Base-by-base conservation (phyloP, 2,888 invertebrate species). In the Eledona agricola region DNA sequence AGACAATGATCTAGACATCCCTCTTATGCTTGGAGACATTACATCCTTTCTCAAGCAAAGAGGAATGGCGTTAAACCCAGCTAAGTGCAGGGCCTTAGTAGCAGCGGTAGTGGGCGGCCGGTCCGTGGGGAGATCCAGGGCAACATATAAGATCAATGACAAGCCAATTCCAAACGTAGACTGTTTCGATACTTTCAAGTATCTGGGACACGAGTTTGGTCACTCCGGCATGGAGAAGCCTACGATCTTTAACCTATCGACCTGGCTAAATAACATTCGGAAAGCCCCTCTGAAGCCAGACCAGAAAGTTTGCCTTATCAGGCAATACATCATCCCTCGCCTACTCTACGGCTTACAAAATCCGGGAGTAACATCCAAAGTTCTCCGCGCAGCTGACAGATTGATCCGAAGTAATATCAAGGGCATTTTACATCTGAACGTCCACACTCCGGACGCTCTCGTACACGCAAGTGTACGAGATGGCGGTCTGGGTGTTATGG, bases 221-320 rank as follows among this genome's bases (percentile, higher is more conserved):
- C 23, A 40, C 3, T 34, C 51, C 2, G 62, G 62, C 1, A 43
- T 55, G 0, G 20, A 17, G 1, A 57, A 58, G 32, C 62, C 60
- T 0, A 34, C 29, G 7, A 12, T 57, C 3, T 25, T 35, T 4
- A 12, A 51, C 47, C 42, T 62, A 1, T 4, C 60, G 59, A 23
- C 37, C 67, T 55, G 57, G 60, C 46, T 76, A 2, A 16, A 51
- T 1, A 64, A 64, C 32, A 45, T 74, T 22, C 42, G 51, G 2
- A 45, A 45, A 35, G 69, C 72, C 0, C 72, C 74, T 0, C 60
- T 77, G 0, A 76, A 75, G 47, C 77, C 76, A 0, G 70, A 74
- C 25, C 77, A 77, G 57, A 67, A 73, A 43, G 20, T 74, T 0
- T 50, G 58, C n/a, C 32, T 74, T 0, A 26, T 77, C 2, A 62